Evolutionary conservation across 2,797 vertebrate genomes (phyloP).

Genomic region (Gymnodraco acuticeps): DNA sequence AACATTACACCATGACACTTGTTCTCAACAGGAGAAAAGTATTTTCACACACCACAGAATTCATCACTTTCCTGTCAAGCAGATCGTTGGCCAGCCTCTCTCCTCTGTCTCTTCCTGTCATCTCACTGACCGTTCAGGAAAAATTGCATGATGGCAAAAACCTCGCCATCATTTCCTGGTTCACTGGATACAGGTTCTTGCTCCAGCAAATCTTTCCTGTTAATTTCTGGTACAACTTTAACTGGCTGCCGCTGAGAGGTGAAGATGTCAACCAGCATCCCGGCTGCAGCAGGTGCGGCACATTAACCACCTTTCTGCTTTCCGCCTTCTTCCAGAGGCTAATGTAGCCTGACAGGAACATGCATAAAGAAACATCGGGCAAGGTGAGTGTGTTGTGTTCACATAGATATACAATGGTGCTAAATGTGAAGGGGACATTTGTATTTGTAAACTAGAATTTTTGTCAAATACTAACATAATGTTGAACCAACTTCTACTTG

Average conservation of each 20-base stretch:
- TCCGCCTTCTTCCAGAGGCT: conserved; percentile 44
- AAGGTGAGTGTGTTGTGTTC: conserved; percentile 16
- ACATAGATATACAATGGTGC: background rate
- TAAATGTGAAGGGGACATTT: background rate
- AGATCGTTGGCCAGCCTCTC: conserved; percentile 49
- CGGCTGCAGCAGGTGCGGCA: conserved; percentile 59
- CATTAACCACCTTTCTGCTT: conserved; percentile 63
- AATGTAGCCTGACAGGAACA: conserved; percentile 73
- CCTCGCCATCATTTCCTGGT: conserved; percentile 79
- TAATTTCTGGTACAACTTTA: conserved; percentile 74
- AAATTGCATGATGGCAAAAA: conserved; percentile 75
- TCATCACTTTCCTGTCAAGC: conserved; percentile 66
- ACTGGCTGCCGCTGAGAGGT: conserved; percentile 57
- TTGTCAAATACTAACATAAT: background rate
- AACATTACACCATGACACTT: conserved; percentile 49
- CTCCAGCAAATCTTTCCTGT: conserved; percentile 69
- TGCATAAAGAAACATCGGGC: conserved; percentile 47
- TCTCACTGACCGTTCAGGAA: conserved; percentile 72
- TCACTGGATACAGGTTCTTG: conserved; percentile 63
- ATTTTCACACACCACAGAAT: conserved; percentile 73
- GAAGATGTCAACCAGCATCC: conserved; percentile 63
- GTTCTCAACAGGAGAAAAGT: conserved; percentile 59
- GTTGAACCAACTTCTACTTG: background rate
- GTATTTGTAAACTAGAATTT: background rate
- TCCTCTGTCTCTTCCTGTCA: conserved; percentile 77